Evolutionary conservation across 2,113 vertebrate genomes (phyloP).

Genomic region (Myiagra hebetior): DNA sequence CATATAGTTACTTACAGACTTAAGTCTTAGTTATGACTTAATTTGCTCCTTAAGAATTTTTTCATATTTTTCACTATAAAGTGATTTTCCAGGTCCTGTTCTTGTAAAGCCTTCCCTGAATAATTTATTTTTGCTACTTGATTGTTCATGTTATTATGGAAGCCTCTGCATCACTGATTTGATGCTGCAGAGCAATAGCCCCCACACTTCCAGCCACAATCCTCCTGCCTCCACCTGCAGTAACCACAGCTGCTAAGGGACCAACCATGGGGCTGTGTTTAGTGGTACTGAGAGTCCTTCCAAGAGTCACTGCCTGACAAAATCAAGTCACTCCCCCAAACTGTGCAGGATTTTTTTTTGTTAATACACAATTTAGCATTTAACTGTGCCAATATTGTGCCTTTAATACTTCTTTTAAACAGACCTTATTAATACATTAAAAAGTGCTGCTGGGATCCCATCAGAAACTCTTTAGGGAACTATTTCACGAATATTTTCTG

Average conservation of each 20-base stretch:
- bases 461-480: background rate
- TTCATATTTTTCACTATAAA: background rate
- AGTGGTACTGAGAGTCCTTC: background rate
- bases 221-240: background rate
- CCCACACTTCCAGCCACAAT: background rate
- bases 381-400: background rate
- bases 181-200: background rate
- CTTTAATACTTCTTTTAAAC: background rate
- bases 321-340: background rate
- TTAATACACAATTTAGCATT: background rate
- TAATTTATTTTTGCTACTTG: background rate
- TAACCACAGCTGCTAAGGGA: background rate
- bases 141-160: background rate
- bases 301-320: background rate
- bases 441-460: background rate
- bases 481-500: background rate
- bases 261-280: fast-evolving
- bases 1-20: background rate
- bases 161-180: background rate
- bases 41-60: background rate
- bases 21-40: background rate
- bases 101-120: background rate
- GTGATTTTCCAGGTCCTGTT: background rate
- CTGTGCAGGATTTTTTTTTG: background rate
- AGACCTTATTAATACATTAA: background rate